phyloP scores from a whole-genome alignment of 2,888 invertebrate species.

The Nasonovia ribisnigri region DNA sequence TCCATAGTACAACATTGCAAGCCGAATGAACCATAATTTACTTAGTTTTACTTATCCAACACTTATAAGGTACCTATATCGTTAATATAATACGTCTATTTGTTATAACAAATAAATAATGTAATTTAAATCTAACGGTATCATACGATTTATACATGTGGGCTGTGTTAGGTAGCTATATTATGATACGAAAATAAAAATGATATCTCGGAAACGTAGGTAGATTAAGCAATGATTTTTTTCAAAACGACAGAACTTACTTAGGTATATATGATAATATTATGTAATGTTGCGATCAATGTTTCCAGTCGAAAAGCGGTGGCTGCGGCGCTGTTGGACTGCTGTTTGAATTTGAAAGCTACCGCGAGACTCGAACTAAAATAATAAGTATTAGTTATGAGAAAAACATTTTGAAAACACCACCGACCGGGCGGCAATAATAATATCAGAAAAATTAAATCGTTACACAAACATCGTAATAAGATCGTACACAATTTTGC shows the following conservation, averaged over 20 bases:
- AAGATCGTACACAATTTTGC: background rate
- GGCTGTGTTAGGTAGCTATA: background rate
- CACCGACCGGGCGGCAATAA: background rate
- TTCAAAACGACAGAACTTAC: background rate
- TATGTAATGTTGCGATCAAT: background rate
- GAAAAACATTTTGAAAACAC: background rate
- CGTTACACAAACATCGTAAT: background rate
- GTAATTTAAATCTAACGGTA: background rate
- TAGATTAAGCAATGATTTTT: background rate
- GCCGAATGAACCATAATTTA: background rate
- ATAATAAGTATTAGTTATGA: background rate
- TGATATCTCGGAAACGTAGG: too few relatives aligned
- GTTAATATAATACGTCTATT: background rate
- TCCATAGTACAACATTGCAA: background rate
- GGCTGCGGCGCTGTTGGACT: background rate
- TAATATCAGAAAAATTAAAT: background rate
- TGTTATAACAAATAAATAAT: background rate
- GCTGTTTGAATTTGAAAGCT: background rate
- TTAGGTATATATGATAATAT: background rate
- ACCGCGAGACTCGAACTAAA: background rate
- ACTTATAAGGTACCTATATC: background rate
- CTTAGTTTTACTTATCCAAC: background rate
- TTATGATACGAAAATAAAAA: background rate
- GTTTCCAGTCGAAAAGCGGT: background rate
- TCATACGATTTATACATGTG: background rate